Evolutionary conservation across 2,797 vertebrate species (phyloP).

Genomic region (Sternarchorhynchus goeldii): DNA sequence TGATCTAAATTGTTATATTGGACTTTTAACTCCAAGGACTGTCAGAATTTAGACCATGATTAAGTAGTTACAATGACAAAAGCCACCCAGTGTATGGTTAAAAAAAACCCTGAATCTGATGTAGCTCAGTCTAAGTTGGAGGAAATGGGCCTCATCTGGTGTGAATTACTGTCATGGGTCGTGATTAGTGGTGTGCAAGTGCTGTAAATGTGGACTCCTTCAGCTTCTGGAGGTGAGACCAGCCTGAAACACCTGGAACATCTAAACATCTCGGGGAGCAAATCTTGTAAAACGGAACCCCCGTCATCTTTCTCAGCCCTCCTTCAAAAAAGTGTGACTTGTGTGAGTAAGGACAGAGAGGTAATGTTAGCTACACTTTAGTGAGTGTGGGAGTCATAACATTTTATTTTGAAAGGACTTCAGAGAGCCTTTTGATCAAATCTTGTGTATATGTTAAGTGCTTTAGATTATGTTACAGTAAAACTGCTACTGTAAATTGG

Average conservation of each 20-base stretch:
- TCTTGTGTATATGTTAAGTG: too few species aligned
- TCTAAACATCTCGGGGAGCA: conserved; percentile 50
- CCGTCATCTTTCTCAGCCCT: conserved; percentile 18
- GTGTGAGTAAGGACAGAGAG: not conserved
- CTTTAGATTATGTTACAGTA: too few species aligned
- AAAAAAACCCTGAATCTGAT: conserved; percentile 64
- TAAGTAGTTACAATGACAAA: conserved; percentile 38
- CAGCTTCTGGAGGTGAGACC: conserved; percentile 48
- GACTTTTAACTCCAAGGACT: conserved; percentile 33
- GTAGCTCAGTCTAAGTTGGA: conserved; percentile 59
- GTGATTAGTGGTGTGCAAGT: conserved; percentile 67
- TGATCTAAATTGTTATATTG: conserved; percentile 36
- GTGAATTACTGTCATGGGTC: conserved; percentile 65
- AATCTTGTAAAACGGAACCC: conserved; percentile 46
- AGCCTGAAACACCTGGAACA: conserved; percentile 56
- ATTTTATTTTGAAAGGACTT: conserved; percentile 5
- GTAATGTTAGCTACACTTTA: not conserved
- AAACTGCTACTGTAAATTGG: too few species aligned
- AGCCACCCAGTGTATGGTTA: conserved; percentile 55
- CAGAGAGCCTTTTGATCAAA: not conserved
- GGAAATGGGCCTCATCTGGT: conserved; percentile 73
- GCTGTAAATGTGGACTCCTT: conserved; percentile 55
- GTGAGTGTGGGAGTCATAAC: not conserved
- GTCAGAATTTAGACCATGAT: conserved; percentile 41
- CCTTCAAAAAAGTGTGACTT: conserved; percentile 25